phyloP scores from a whole-genome alignment of 2,797 vertebrate genomes.

The Phalloptychus januarius region DNA sequence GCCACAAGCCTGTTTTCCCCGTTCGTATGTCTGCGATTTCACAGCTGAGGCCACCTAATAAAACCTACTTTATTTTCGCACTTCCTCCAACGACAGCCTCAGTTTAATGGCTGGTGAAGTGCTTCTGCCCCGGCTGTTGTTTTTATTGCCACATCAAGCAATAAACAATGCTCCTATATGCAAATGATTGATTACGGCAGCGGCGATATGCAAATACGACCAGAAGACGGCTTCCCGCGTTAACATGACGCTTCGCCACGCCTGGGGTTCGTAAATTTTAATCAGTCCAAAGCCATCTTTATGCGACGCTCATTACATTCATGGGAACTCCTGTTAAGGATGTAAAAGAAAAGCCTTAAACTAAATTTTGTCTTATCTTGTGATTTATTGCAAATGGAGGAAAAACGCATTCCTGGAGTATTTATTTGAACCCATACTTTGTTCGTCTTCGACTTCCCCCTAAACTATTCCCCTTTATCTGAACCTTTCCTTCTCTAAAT shows the following conservation, averaged over 20 bases:
- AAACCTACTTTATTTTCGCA: slow-evolving; percentile 9
- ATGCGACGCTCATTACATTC: not conserved
- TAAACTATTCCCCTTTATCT: not conserved
- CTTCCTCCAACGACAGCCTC: not conserved
- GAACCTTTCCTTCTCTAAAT: not conserved
- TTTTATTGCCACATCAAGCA: slow-evolving; percentile 7
- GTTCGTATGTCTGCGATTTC: slow-evolving; percentile 1
- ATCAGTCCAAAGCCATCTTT: not conserved
- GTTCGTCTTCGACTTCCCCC: not conserved
- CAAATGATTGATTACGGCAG: slow-evolving; percentile 7
- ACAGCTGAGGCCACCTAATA: slow-evolving; percentile 6
- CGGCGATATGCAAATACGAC: not conserved
- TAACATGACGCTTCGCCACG: not conserved
- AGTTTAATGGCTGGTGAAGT: not conserved
- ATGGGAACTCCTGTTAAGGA: not conserved
- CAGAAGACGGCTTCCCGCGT: not conserved
- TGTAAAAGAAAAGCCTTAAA: not conserved
- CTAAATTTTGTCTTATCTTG: not conserved
- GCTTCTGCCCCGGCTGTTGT: slow-evolving; percentile 4
- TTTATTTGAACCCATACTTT: not conserved
- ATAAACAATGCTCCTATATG: slow-evolving; percentile 12
- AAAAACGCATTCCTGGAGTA: not conserved
- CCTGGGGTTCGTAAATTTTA: not conserved
- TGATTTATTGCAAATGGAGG: not conserved
- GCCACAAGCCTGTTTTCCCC: not conserved